A percentile compares a stretch with the other conserved stretches of the same genome.
These are phyloP conservation scores for Meteorus colon DNA, from an alignment of 2,888 invertebrate genomes.

Conservation along the genomic window DNA sequence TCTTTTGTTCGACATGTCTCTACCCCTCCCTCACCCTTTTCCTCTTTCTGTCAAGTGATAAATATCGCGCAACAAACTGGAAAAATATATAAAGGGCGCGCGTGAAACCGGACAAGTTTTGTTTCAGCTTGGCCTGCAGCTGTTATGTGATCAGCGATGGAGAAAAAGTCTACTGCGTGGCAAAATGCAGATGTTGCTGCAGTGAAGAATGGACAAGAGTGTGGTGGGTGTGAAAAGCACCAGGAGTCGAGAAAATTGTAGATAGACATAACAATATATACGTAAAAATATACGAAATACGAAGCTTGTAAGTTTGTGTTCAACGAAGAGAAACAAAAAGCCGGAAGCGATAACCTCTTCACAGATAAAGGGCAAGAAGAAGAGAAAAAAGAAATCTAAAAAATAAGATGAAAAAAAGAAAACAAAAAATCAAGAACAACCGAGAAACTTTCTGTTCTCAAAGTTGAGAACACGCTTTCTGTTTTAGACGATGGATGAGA, in stretches of 20 bases:
- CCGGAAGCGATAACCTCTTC: slow-evolving; percentile 39
- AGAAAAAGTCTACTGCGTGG: background rate
- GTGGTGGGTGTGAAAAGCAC: slow-evolving; percentile 33
- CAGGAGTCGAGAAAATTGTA: slow-evolving; percentile 32
- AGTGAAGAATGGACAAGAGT: background rate
- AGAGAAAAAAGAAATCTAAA: background rate
- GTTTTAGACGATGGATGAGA: slow-evolving; percentile 56
- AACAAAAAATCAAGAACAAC: slow-evolving; percentile 31
- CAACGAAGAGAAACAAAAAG: slow-evolving; percentile 41
- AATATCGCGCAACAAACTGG: background rate
- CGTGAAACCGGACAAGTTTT: slow-evolving; percentile 24
- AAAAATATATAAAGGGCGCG: background rate
- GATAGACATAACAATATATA: slow-evolving; percentile 9
- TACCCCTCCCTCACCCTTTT: too few relatives aligned
- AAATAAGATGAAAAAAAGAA: slow-evolving; percentile 26
- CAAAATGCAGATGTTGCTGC: slow-evolving; percentile 24
- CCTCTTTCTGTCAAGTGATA: background rate
- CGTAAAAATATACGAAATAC: background rate
- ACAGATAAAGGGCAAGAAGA: background rate
- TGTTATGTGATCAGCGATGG: background rate
- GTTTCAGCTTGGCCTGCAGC: slow-evolving; percentile 11
- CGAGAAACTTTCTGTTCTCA: slow-evolving; percentile 56
- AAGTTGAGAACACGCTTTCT: slow-evolving; percentile 67
- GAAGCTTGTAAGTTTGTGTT: slow-evolving; percentile 41
- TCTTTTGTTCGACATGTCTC: background rate